These are phyloP conservation scores for Platichthys stellatus DNA, from an alignment of 2,113 vertebrate species.

Conservation along the genomic window DNA sequence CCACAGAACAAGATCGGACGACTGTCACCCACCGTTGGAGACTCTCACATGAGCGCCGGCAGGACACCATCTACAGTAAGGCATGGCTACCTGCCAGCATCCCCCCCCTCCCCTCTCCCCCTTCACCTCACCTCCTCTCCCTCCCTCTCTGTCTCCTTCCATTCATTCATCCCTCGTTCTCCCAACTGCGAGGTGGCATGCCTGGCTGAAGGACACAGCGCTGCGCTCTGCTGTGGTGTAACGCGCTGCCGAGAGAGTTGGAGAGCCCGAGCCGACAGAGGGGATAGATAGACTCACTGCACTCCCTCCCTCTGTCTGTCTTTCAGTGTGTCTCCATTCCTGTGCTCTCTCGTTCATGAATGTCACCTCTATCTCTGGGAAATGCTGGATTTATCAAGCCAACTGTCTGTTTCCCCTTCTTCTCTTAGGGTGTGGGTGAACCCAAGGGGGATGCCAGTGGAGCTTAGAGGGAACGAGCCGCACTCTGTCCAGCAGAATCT, in stretches of 20 bases:
- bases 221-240: constrained; percentile 60
- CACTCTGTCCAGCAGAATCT: constrained; percentile 40
- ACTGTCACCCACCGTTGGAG: constrained; percentile 58
- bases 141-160: constrained; percentile 41
- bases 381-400: constrained; percentile 73
- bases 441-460: constrained; percentile 64
- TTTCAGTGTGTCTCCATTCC: constrained; percentile 44
- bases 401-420: constrained; percentile 32
- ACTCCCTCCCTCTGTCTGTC: constrained; percentile 44
- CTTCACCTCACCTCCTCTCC: constrained; percentile 21
- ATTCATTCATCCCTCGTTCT: constrained; percentile 72
- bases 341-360: constrained; percentile 73
- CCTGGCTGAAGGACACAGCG: constrained; percentile 80
- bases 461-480: constrained; percentile 58
- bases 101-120: constrained; percentile 4
- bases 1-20: constrained; percentile 48
- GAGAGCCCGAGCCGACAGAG: constrained; percentile 54
- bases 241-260: constrained; percentile 65
- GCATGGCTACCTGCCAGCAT: constrained; percentile 55
- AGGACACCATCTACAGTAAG: constrained; percentile 48
- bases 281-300: constrained; percentile 63
- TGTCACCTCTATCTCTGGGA: constrained; percentile 82
- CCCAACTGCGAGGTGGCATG: constrained; percentile 65
- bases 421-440: constrained; percentile 68
- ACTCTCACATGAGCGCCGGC: constrained; percentile 28